Evolutionary conservation across 2,113 vertebrate species (phyloP).

Genomic region (Microcebus griseorufus): DNA sequence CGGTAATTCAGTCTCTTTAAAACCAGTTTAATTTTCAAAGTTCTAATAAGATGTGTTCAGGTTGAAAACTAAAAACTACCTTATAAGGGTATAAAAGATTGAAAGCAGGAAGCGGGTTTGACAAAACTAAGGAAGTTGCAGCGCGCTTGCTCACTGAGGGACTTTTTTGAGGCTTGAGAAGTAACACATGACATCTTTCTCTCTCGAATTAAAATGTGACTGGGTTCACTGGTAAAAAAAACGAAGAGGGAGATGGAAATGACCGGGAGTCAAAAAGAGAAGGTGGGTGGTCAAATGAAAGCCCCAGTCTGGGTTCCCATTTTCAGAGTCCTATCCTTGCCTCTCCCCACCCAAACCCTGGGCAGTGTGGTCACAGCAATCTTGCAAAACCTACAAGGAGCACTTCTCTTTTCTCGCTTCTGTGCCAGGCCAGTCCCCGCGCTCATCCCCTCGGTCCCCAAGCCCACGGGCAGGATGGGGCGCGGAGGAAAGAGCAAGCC

Average conservation of each 20-base stretch:
- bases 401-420: not conserved
- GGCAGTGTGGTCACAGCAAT: conserved; percentile 37
- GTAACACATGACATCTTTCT: conserved; percentile 71
- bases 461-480: not conserved
- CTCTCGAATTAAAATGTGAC: conserved; percentile 51
- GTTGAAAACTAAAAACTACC: conserved; percentile 89
- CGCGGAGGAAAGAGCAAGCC: not conserved
- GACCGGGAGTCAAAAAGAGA: not conserved
- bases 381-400: conserved; percentile 44
- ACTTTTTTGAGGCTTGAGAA: conserved; percentile 78
- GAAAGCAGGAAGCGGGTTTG: conserved; percentile 95
- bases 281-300: conserved; percentile 15
- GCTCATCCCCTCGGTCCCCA: not conserved
- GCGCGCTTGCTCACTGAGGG: conserved; percentile 89
- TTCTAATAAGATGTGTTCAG: conserved; percentile 80
- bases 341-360: conserved; percentile 48
- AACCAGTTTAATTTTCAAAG: conserved; percentile 64
- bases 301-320: conserved; percentile 25
- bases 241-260: not conserved
- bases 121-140: conserved; percentile 92
- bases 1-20: not conserved
- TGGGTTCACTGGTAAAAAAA: not conserved
- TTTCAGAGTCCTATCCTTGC: not conserved
- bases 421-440: not conserved
- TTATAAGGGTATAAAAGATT: conserved; percentile 95